Conservation (phyloP, 1,140 invertebrate genomes). For the Chironomus striatipennis region DNA sequence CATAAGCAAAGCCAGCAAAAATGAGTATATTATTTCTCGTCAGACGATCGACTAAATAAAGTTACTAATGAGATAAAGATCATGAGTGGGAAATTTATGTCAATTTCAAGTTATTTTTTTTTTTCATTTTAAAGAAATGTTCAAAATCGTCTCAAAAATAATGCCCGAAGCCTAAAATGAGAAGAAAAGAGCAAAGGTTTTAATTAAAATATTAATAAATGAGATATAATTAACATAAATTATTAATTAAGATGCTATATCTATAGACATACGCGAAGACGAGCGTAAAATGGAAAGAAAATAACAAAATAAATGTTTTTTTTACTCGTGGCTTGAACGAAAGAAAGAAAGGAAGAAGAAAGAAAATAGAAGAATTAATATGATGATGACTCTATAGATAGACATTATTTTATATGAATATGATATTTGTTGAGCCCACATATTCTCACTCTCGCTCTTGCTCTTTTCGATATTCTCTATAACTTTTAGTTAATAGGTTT, state of each 20-base stretch:
- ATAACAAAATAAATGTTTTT: too few relatives aligned
- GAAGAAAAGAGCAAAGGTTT: neutral
- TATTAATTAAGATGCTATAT: conserved; percentile 1
- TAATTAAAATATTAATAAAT: conserved; percentile 15
- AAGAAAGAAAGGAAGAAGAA: neutral
- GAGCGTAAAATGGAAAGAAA: too few relatives aligned
- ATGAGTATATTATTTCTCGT: too few relatives aligned
- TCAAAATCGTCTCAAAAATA: neutral
- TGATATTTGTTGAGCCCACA: too few relatives aligned
- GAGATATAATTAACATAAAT: conserved; percentile 15
- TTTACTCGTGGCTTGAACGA: neutral
- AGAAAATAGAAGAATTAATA: neutral
- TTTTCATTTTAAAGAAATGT: neutral
- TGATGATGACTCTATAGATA: neutral
- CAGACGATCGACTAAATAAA: neutral
- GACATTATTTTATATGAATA: neutral
- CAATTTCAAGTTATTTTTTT: conserved; percentile 9
- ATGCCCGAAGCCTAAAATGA: neutral
- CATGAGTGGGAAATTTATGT: conserved; percentile 12
- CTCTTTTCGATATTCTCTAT: neutral
- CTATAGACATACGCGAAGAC: too few relatives aligned
- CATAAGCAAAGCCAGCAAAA: too few relatives aligned
- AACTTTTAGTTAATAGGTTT: neutral
- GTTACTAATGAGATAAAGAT: conserved; percentile 13
- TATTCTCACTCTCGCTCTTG: too few relatives aligned